Evolutionary conservation across 2,888 invertebrate genomes (phyloP).

Genomic region (Ischnura elegans): DNA sequence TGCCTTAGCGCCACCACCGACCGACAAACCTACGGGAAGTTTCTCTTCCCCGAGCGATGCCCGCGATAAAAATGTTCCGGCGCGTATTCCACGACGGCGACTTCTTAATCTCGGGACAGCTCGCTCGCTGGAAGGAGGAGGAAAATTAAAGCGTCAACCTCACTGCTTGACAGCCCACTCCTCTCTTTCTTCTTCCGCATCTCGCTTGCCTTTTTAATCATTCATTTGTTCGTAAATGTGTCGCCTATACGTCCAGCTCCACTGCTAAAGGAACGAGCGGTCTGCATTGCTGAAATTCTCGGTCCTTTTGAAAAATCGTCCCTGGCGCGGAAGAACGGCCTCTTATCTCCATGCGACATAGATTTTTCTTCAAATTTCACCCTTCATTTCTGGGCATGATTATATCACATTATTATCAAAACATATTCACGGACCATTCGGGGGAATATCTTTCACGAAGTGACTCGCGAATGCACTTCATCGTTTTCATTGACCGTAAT

Average conservation of each 20-base stretch:
- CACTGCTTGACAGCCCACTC: not conserved
- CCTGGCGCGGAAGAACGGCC: not conserved
- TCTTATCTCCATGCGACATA: too few species aligned
- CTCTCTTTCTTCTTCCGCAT: constrained; percentile 1
- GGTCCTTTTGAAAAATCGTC: not conserved
- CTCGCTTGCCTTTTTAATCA: not conserved
- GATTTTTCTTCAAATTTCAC: too few species aligned
- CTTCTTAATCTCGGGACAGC: not conserved
- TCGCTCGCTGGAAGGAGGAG: not conserved
- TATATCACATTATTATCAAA: too few species aligned
- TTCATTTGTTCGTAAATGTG: not conserved
- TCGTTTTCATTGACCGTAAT: too few species aligned
- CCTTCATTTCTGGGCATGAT: too few species aligned
- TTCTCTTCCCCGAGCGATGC: constrained; percentile 10
- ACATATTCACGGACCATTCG: too few species aligned
- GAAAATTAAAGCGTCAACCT: constrained; percentile 24
- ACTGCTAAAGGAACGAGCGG: not conserved
- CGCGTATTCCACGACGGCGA: too few species aligned
- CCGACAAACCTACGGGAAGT: not conserved
- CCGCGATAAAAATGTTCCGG: not conserved
- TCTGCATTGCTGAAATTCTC: not conserved
- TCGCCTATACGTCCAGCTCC: not conserved
- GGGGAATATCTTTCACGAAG: too few species aligned
- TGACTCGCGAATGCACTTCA: too few species aligned
- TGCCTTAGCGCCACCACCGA: not conserved